Evolutionary conservation across 2,888 invertebrate species (phyloP).

Genomic region (Folsomia manolachei): DNA sequence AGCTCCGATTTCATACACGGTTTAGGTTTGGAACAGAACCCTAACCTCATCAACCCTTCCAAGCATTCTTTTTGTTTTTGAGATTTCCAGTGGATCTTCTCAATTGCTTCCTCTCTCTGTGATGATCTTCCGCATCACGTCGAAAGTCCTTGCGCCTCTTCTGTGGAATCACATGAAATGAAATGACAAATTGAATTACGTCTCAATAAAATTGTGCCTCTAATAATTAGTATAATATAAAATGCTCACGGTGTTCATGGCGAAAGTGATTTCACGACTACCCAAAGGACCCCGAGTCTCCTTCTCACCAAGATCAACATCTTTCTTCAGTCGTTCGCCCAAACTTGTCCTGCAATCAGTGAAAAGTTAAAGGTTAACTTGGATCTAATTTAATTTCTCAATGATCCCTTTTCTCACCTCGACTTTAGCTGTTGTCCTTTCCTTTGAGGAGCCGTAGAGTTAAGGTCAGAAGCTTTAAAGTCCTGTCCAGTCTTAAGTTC

Average conservation of each 20-base stretch:
- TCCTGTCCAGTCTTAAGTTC: slow-evolving; percentile 64
- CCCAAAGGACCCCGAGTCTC: slow-evolving; percentile 64
- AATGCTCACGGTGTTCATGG: slow-evolving; percentile 59
- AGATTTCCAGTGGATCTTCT: slow-evolving; percentile 53
- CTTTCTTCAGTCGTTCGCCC: slow-evolving; percentile 67
- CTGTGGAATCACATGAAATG: slow-evolving; percentile 14
- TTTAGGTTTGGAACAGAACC: neutral
- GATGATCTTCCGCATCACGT: slow-evolving; percentile 52
- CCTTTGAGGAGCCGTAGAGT: slow-evolving; percentile 54
- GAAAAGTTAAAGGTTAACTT: slow-evolving; percentile 36
- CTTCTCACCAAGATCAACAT: slow-evolving; percentile 55
- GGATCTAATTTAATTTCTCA: neutral
- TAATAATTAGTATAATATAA: neutral
- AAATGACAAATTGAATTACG: neutral
- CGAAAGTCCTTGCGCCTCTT: slow-evolving; percentile 36
- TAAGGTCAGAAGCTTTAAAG: slow-evolving; percentile 59
- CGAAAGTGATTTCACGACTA: slow-evolving; percentile 77
- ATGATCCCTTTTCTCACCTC: neutral
- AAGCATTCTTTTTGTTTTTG: slow-evolving; percentile 46
- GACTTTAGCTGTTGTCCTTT: slow-evolving; percentile 34
- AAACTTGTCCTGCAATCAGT: slow-evolving; percentile 66
- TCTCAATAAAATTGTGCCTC: no score
- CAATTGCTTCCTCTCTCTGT: slow-evolving; percentile 54
- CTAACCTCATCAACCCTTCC: slow-evolving; percentile 29
- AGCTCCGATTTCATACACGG: neutral